phyloP scores from a whole-genome alignment of 1,140 invertebrate genomes.

The Pogonomyrmex barbatus region DNA sequence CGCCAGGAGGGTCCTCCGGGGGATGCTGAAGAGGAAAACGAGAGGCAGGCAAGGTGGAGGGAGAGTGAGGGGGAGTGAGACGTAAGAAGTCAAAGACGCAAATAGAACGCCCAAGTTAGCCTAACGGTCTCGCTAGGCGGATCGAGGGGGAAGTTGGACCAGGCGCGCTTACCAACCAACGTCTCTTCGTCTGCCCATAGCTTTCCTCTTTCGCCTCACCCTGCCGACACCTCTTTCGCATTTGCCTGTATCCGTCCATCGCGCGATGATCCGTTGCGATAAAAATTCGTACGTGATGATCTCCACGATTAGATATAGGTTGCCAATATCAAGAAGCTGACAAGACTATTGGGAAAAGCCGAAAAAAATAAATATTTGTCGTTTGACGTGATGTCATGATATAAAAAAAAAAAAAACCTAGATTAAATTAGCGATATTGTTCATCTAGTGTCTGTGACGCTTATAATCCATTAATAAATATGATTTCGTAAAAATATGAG shows the following conservation, averaged over 20 bases:
- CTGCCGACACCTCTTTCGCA: slow-evolving; percentile 70
- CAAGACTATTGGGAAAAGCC: not conserved
- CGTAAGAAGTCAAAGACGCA: slow-evolving; percentile 84
- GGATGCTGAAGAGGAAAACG: slow-evolving; percentile 73
- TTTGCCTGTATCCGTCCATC: not conserved
- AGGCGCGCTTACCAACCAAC: slow-evolving; percentile 74
- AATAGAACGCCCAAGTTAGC: slow-evolving; percentile 85
- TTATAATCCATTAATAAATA: no score
- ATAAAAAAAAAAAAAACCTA: not conserved
- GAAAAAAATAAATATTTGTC: not conserved
- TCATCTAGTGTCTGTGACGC: no score
- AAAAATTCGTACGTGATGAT: not conserved
- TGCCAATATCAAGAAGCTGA: not conserved
- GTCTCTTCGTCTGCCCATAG: slow-evolving; percentile 70
- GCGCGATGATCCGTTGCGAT: slow-evolving; percentile 15
- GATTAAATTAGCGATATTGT: not conserved
- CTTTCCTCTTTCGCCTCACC: slow-evolving; percentile 66
- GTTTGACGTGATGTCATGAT: not conserved
- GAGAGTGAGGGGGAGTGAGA: slow-evolving; percentile 71
- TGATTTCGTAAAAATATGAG: not conserved
- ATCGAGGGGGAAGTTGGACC: slow-evolving; percentile 76
- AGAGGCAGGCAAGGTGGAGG: slow-evolving; percentile 64
- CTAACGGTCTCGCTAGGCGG: slow-evolving; percentile 84
- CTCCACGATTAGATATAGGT: not conserved
- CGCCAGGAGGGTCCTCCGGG: slow-evolving; percentile 53